Base-by-base conservation (phyloP, 2,797 vertebrate genomes). In the Xiphorhynchus erythropygius region DNA sequence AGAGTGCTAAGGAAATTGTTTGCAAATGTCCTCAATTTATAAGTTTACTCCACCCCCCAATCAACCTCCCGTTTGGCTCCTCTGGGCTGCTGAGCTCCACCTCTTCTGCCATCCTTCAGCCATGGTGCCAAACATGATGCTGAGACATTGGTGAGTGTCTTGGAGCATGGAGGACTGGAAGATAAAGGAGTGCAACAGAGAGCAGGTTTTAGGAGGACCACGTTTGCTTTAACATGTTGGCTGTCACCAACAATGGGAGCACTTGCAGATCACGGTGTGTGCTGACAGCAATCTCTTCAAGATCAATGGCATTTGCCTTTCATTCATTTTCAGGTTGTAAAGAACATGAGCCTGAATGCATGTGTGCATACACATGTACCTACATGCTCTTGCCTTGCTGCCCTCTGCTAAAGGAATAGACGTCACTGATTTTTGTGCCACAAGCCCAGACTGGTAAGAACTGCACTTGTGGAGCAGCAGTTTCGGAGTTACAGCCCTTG, bases 1-100 rank as follows among this genome's bases (percentile, higher is more conserved):
- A 44, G 81, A 85, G 75, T 3, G 3, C 75, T 75, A 92, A 73
- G 93, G 90, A 97, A 97, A 96, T 94, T 57, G 53, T 74, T 96
- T 95, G 93, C 90, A 93, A 97, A 95, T 79, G 87, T 74, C 68
- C 74, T 65, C 73, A 42, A 68, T 76, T 87, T 87, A 77, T 47
- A 90, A 77, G 46, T 87, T 93, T 69, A 32, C 50, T 63, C 52
- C 39, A 83, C 5, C 28, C 1, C 0, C 5, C n/a, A 60, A 1
- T 16, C 30, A 55, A 30, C 71, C 79, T 92, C 35, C 56, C 55
- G n/a, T 84, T 95, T 75, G 52, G 53, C 56, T 88, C 82, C 69
- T 83, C 4, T 3, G 42, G 44, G 67, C 76, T 90, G 57, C 52
- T 63, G 83, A 90, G 80, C 93, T 88, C 78, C 77, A 84, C 85